Evolutionary conservation across 1,140 invertebrate species (phyloP).

Genomic region (Aphidius gifuensis): DNA sequence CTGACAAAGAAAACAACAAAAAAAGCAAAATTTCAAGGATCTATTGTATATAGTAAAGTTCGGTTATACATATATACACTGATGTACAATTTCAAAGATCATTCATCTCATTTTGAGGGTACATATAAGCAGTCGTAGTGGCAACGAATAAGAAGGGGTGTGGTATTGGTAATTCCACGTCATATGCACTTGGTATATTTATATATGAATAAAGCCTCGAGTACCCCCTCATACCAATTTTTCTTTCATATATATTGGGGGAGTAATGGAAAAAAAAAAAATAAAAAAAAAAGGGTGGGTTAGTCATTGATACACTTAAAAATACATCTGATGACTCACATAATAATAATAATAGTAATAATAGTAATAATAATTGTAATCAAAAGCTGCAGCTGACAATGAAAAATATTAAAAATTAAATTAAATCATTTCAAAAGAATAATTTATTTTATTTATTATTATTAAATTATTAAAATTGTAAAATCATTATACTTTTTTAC

Average conservation of each 20-base stretch:
- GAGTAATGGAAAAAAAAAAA: background rate
- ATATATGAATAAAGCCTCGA: slow-evolving; percentile 35
- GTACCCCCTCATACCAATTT: slow-evolving; percentile 16
- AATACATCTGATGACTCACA: slow-evolving; percentile 39
- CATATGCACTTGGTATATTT: slow-evolving; percentile 33
- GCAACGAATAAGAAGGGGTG: background rate
- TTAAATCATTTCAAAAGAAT: no score
- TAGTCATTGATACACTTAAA: slow-evolving; percentile 46
- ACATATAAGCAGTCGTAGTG: no score
- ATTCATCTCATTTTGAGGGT: slow-evolving; percentile 8
- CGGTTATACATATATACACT: no score
- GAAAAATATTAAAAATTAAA: no score
- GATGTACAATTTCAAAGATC: background rate
- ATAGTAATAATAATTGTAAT: slow-evolving; percentile 37
- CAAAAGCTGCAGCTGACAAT: slow-evolving; percentile 37
- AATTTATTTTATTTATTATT: no score
- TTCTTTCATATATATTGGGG: slow-evolving; percentile 1
- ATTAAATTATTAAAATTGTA: no score
- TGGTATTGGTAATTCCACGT: slow-evolving; percentile 27
- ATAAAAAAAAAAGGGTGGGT: slow-evolving; percentile 30
- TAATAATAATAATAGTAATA: background rate
- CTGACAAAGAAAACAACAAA: background rate
- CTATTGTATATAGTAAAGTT: background rate
- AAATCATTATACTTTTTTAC: no score
- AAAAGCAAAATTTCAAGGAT: background rate